Conservation (phyloP, 2,797 vertebrate species). For the Rousettus madagascariensis region DNA sequence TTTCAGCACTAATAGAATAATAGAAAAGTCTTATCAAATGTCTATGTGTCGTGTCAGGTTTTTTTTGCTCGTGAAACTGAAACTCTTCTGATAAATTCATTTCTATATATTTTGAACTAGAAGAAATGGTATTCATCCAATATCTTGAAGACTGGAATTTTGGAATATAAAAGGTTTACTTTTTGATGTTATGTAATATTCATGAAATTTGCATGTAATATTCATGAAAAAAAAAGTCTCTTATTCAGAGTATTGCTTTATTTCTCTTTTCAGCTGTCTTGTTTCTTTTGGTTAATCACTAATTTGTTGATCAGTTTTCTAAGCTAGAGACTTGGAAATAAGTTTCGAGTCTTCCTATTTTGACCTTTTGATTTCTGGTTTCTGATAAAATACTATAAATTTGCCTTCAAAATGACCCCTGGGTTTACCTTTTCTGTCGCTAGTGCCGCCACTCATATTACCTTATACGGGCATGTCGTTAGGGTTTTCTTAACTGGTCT, state of each 20-base stretch:
- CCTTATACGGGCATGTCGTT: background rate
- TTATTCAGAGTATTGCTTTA: background rate
- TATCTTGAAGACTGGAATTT: constrained; percentile 18
- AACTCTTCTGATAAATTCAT: constrained; percentile 58
- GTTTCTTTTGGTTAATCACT: background rate
- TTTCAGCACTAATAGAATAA: constrained; percentile 29
- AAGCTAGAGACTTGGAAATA: constrained; percentile 6
- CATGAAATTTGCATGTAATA: background rate
- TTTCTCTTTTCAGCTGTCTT: background rate
- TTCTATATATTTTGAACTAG: constrained; percentile 51
- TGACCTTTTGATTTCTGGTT: background rate
- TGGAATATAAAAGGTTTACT: background rate
- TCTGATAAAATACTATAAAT: background rate
- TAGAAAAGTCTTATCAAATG: constrained; percentile 56
- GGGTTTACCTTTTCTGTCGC: background rate
- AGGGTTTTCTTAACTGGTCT: background rate
- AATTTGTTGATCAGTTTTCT: background rate
- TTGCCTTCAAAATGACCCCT: background rate
- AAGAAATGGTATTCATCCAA: constrained; percentile 24
- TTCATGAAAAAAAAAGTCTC: background rate
- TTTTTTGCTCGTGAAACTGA: constrained; percentile 68
- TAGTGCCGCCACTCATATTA: background rate
- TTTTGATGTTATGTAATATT: constrained; percentile 2
- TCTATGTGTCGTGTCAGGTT: constrained; percentile 63
- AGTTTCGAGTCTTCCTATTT: background rate